A percentile compares a stretch with the other conserved stretches of the same genome.
phyloP scores from a whole-genome alignment of 1,140 invertebrate species.

The Brachionus calyciflorus region DNA sequence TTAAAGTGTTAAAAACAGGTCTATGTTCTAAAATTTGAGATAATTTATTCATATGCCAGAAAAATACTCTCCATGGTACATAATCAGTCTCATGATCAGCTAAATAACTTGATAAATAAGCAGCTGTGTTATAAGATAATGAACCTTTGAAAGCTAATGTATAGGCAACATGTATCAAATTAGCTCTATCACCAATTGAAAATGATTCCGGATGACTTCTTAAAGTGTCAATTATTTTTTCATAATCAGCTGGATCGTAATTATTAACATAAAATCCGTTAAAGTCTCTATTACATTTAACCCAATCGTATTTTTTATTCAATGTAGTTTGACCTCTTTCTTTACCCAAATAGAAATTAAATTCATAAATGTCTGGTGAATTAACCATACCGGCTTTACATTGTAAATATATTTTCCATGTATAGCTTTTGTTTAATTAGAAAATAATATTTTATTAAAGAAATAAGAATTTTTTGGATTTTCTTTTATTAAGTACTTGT shows the following conservation, averaged over 20 bases:
- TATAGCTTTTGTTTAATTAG: no score
- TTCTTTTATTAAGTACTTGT: conserved; percentile 33
- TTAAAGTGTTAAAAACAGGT: conserved; percentile 18
- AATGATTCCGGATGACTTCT: conserved; percentile 2
- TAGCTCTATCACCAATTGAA: conserved; percentile 12
- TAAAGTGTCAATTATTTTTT: conserved; percentile 13
- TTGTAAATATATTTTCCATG: conserved; percentile 42
- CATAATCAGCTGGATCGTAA: background rate
- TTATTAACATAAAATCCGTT: conserved; percentile 44
- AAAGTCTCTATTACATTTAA: conserved; percentile 45
- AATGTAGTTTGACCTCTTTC: background rate
- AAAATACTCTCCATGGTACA: conserved; percentile 41
- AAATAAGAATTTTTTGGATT: background rate
- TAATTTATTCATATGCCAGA: conserved; percentile 42
- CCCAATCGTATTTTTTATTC: conserved; percentile 18
- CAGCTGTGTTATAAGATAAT: background rate
- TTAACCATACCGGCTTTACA: conserved; percentile 16
- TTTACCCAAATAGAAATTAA: conserved; percentile 10
- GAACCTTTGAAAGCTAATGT: conserved; percentile 40
- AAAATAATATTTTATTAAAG: background rate
- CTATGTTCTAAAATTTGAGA: conserved; percentile 30
- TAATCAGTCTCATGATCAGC: conserved; percentile 16
- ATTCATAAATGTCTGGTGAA: background rate
- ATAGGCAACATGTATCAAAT: conserved; percentile 45
- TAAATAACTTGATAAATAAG: conserved; percentile 4